phyloP scores from a whole-genome alignment of 2,113 vertebrate species.

The Pollachius pollachius region DNA sequence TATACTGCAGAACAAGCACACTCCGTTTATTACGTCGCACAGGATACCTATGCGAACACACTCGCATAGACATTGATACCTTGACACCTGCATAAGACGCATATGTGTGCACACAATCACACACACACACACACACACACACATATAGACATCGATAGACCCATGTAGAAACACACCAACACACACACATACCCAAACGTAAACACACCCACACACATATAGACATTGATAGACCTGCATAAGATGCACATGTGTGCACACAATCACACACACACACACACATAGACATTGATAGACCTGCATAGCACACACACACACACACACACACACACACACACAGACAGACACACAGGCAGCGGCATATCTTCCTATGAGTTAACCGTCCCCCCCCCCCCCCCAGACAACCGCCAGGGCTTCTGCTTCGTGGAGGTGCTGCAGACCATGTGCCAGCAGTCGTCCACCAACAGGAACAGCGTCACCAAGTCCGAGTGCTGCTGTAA shows the following conservation, averaged over 20 bases:
- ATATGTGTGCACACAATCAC: background rate
- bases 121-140: slow-evolving; percentile 9
- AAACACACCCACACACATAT: slow-evolving; percentile 2
- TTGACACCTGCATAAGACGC: too few relatives aligned
- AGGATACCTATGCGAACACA: too few relatives aligned
- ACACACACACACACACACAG: background rate
- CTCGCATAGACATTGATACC: too few relatives aligned
- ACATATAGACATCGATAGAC: background rate
- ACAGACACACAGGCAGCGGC: background rate
- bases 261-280: background rate
- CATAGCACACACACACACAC: background rate
- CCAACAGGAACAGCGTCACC: slow-evolving; percentile 83
- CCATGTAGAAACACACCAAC: too few relatives aligned
- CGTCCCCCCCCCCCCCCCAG: slow-evolving; percentile 56
- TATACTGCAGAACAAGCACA: background rate
- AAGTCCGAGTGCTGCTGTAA: slow-evolving; percentile 93
- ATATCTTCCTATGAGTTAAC: background rate
- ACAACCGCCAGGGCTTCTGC: slow-evolving; percentile 87
- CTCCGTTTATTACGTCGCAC: too few relatives aligned
- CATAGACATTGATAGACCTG: background rate
- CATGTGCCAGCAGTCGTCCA: slow-evolving; percentile 85
- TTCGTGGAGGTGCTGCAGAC: slow-evolving; percentile 88
- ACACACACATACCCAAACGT: background rate
- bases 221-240: background rate
- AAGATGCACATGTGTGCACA: background rate